Conservation (phyloP, 2,113 vertebrate genomes). For the Halcyon malimbica region DNA sequence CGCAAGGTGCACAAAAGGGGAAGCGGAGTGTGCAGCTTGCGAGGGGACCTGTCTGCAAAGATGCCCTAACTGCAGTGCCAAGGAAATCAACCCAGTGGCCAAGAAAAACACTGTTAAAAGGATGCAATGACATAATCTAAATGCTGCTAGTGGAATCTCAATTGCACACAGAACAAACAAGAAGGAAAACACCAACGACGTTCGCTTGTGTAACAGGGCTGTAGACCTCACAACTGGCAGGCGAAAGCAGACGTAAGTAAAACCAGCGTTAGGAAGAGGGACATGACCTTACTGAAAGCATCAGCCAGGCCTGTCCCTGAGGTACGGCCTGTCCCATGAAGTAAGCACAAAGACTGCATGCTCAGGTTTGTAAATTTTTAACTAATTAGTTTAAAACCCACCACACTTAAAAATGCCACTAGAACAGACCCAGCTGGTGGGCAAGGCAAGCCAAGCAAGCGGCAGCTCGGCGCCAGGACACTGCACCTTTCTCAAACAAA, state of each 20-base stretch:
- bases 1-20: background rate
- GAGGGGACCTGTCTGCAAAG: background rate
- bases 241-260: background rate
- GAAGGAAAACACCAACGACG: background rate
- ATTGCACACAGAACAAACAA: background rate
- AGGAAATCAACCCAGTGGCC: constrained; percentile 35
- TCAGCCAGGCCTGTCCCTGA: background rate
- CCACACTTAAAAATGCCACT: background rate
- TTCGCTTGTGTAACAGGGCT: background rate
- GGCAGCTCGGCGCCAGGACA: background rate
- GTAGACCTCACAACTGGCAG: background rate
- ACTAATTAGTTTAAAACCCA: background rate
- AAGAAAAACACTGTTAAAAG: constrained; percentile 29
- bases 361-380: background rate
- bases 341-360: rapidly evolving
- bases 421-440: background rate
- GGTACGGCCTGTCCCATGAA: background rate
- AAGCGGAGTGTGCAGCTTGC: background rate
- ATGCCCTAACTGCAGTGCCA: background rate
- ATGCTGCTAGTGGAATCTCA: background rate
- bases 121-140: constrained; percentile 23
- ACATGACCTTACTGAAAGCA: background rate
- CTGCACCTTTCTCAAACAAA: background rate
- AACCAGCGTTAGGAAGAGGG: background rate
- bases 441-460: background rate